Evolutionary conservation across 2,113 vertebrate genomes (phyloP).

Genomic region (Ginglymostoma cirratum): DNA sequence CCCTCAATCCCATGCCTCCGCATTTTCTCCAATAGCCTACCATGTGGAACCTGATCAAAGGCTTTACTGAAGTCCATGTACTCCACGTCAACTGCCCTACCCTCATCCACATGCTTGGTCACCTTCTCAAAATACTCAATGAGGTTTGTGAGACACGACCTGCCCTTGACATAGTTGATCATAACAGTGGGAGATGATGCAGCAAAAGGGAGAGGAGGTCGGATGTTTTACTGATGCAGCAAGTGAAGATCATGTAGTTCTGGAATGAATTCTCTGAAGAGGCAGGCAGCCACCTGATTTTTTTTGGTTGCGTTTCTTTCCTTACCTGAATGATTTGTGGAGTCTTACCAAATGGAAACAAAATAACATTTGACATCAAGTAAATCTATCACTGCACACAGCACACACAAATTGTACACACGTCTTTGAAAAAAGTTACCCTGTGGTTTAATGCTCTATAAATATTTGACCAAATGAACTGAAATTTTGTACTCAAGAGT

Average conservation of each 20-base stretch:
- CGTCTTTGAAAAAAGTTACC: not conserved
- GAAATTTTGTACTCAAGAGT: not conserved
- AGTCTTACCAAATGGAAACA: slow-evolving; percentile 25
- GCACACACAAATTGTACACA: not conserved
- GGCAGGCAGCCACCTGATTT: slow-evolving; percentile 21
- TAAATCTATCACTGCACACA: not conserved
- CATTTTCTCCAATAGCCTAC: no score
- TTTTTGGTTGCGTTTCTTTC: not conserved
- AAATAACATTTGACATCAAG: not conserved
- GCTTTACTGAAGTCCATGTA: no score
- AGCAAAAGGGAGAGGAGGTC: not conserved
- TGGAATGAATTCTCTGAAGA: slow-evolving; percentile 16
- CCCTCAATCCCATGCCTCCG: no score
- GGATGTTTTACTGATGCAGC: slow-evolving; percentile 19
- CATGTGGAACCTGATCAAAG: no score
- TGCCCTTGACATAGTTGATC: not conserved
- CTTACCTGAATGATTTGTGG: slow-evolving; percentile 22
- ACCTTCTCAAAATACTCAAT: no score
- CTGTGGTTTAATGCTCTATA: not conserved
- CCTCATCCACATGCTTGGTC: no score
- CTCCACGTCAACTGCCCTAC: no score
- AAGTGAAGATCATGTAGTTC: slow-evolving; percentile 28
- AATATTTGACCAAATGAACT: not conserved
- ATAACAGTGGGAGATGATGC: not conserved
- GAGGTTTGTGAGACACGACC: no score